These are phyloP conservation scores for Monochamus alternatus DNA, from an alignment of 2,888 invertebrate species.

Conservation along the genomic window DNA sequence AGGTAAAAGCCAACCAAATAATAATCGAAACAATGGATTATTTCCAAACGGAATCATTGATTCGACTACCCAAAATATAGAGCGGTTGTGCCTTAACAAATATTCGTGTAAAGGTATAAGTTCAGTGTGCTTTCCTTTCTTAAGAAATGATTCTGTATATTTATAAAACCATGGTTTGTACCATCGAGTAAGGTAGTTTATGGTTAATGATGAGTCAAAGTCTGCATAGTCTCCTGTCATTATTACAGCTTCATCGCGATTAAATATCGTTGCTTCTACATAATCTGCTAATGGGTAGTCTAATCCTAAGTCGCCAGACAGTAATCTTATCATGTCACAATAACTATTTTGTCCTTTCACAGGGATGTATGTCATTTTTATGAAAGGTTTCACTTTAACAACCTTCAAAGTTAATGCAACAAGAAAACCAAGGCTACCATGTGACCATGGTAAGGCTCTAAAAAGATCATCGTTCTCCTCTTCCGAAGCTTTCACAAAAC, in stretches of 20 bases:
- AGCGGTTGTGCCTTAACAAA: slow-evolving; percentile 77
- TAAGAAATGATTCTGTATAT: slow-evolving; percentile 76
- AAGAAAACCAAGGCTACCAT: slow-evolving; percentile 79
- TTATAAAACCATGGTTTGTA: slow-evolving; percentile 84
- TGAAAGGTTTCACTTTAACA: slow-evolving; percentile 76
- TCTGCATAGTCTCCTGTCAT: slow-evolving; percentile 80
- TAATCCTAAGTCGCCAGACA: slow-evolving; percentile 74
- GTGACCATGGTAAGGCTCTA: slow-evolving; percentile 78
- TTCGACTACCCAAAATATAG: slow-evolving; percentile 84
- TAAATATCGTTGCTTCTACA: slow-evolving; percentile 79
- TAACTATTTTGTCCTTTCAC: slow-evolving; percentile 77
- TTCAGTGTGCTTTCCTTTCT: slow-evolving; percentile 73
- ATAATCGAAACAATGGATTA: slow-evolving; percentile 74
- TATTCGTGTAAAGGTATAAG: slow-evolving; percentile 79
- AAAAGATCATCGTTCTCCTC: slow-evolving; percentile 75
- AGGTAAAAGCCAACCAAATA: slow-evolving; percentile 80
- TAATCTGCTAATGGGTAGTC: slow-evolving; percentile 75
- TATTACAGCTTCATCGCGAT: slow-evolving; percentile 76
- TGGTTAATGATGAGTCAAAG: slow-evolving; percentile 71
- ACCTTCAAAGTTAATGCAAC: slow-evolving; percentile 78
- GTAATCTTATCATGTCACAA: slow-evolving; percentile 75
- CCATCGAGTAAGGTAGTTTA: slow-evolving; percentile 77
- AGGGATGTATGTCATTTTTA: slow-evolving; percentile 78
- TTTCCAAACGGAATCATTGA: slow-evolving; percentile 83
- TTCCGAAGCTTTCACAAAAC: slow-evolving; percentile 74